These are phyloP conservation scores for Micrasema minimum DNA, from an alignment of 1,140 invertebrate species.

Conservation along the genomic window DNA sequence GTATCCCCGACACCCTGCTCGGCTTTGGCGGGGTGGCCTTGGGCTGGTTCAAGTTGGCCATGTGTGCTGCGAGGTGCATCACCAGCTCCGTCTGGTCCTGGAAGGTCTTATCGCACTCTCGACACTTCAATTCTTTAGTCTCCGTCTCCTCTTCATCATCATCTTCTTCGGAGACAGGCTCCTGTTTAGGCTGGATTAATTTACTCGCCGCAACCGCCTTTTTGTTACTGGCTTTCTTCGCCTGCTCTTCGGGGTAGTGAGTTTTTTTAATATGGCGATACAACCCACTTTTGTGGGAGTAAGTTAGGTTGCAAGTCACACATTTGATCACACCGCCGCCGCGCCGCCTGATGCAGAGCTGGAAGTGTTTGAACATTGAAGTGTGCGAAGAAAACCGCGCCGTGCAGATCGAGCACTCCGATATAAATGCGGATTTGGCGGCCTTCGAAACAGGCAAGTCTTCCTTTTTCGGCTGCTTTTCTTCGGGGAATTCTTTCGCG, in stretches of 20 bases:
- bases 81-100: slow-evolving; percentile 59
- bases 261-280: slow-evolving; percentile 44
- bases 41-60: slow-evolving; percentile 59
- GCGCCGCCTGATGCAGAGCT: slow-evolving; percentile 30
- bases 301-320: slow-evolving; percentile 43
- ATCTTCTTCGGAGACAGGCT: neutral
- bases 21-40: slow-evolving; percentile 46
- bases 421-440: slow-evolving; percentile 16
- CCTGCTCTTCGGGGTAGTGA: slow-evolving; percentile 32
- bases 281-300: slow-evolving; percentile 36
- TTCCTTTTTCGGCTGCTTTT: neutral
- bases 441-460: neutral
- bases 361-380: slow-evolving; percentile 45
- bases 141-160: slow-evolving; percentile 2
- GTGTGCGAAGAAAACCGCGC: slow-evolving; percentile 36
- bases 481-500: slow-evolving; percentile 30
- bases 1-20: neutral
- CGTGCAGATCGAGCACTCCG: slow-evolving; percentile 49
- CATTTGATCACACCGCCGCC: slow-evolving; percentile 38
- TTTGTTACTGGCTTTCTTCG: neutral
- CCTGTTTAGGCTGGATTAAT: slow-evolving; percentile 1
- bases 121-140: slow-evolving; percentile 55
- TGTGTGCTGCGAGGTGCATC: slow-evolving; percentile 61
- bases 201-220: neutral
- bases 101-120: slow-evolving; percentile 59